Evolutionary conservation across 2,113 vertebrate genomes (phyloP).

Genomic region (Amblyopsis rosae): DNA sequence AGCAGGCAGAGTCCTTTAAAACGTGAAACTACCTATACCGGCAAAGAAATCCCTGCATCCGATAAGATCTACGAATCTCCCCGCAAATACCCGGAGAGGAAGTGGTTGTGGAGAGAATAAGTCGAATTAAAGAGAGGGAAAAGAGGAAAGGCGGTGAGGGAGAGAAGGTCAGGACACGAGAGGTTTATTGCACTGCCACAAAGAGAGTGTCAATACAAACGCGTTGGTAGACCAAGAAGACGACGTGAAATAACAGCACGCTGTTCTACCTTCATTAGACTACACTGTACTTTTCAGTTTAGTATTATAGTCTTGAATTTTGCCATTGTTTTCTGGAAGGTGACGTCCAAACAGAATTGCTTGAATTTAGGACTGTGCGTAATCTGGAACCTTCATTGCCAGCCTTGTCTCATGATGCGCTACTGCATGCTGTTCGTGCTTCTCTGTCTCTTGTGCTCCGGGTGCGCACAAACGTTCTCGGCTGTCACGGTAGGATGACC

Average conservation of each 20-base stretch:
- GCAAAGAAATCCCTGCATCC: conserved; percentile 68
- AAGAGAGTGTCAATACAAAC: conserved; percentile 65
- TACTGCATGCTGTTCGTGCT: conserved; percentile 69
- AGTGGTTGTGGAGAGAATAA: conserved; percentile 65
- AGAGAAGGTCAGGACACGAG: conserved; percentile 65
- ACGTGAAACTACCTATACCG: conserved; percentile 50
- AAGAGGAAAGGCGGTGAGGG: conserved; percentile 61
- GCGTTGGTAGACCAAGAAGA: conserved; percentile 54
- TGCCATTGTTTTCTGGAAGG: not conserved
- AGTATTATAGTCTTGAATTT: not conserved
- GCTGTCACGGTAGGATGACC: conserved; percentile 77
- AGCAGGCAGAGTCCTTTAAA: conserved; percentile 60
- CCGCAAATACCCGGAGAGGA: conserved; percentile 57
- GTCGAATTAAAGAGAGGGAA: conserved; percentile 51
- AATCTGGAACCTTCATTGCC: conserved; percentile 61
- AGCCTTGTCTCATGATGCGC: conserved; percentile 74
- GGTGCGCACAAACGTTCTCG: conserved; percentile 77
- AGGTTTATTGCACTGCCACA: conserved; percentile 59
- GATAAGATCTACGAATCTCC: conserved; percentile 73
- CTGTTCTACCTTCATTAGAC: not conserved
- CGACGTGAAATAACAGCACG: conserved; percentile 48
- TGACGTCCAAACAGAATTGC: conserved; percentile 12
- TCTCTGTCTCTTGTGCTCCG: conserved; percentile 70
- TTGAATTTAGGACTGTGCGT: conserved; percentile 59
- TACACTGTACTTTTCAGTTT: not conserved